Base-by-base conservation (phyloP, 1,140 invertebrate genomes). In the Drosophila paulistorum region DNA sequence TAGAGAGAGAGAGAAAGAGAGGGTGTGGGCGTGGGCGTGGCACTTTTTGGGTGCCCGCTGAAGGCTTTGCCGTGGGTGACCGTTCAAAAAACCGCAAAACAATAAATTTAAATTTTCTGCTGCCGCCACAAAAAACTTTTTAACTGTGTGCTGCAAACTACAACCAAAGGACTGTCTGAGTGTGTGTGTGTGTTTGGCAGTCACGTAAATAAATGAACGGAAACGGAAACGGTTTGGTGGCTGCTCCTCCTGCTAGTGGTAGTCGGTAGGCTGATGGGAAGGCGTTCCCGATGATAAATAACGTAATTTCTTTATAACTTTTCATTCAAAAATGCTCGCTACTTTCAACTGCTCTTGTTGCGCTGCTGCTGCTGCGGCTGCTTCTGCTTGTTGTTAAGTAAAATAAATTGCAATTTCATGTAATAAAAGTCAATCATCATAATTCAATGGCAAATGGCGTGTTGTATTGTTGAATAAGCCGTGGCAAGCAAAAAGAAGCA, bases 381-480 rank as follows among this genome's bases (percentile, higher is more conserved):
- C 39, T 57, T 41, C 66, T 60, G 75, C 71, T 71, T 77, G 77
- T 85, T 84, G 85, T 84, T 89, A 85, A 89, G 85, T 85, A 84
- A 89, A 90, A 89, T 89, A 89, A 89, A 89, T 89, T 85, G 85
- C 85, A 65, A 89, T 89, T 90, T 75, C 75, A 74, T 85, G 85
- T 90, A 89, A 89, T 89, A 89, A 89, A 89, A 89, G 85, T 89
- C 85, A 90, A 90, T 89, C 85, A 89, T 90, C 84, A 90, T 89
- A 90, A 85, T 90, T 87, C 83, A 87, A 87, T 83, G 79, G 76
- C 77, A 71, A 87, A 87, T 83, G 79, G 76, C 73, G 74, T 76
- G 85, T 82, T 83, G 75, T 64, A 75, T 77, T 71, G 65, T 71
- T 76, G 66, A 23, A 51, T 45, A 45, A 45, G 42, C 42, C 42